These are phyloP conservation scores for Chalcis sispes DNA, from an alignment of 2,888 invertebrate species.

Conservation along the genomic window DNA sequence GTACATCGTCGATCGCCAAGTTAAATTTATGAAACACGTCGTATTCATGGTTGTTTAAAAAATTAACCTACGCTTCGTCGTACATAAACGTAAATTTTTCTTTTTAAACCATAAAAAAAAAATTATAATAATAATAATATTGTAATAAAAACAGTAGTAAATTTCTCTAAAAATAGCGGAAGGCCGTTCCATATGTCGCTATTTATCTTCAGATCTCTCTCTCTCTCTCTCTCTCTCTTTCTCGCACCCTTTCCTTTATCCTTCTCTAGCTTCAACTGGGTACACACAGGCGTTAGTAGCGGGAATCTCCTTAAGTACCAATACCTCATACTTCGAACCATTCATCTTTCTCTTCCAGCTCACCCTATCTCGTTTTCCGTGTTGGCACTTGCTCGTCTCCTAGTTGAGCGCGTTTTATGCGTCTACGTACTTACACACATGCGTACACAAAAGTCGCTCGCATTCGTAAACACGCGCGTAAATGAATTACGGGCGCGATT, in stretches of 20 bases:
- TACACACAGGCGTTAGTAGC: not conserved
- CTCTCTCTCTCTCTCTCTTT: not conserved
- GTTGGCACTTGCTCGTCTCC: not conserved
- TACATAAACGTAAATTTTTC: no score
- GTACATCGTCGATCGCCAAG: no score
- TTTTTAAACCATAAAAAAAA: no score
- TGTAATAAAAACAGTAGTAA: no score
- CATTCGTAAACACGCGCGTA: conserved; percentile 32
- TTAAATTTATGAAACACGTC: no score
- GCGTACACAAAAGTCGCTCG: not conserved
- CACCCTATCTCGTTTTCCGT: not conserved
- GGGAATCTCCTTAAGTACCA: conserved; percentile 9
- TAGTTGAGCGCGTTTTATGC: no score
- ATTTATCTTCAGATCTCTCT: not conserved
- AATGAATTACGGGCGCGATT: conserved; percentile 29
- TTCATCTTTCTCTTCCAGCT: conserved; percentile 2
- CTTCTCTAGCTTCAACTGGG: not conserved
- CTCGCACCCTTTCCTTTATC: not conserved
- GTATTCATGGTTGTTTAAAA: no score
- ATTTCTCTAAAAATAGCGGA: no score
- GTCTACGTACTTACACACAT: not conserved
- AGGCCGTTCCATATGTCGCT: conserved; percentile 15
- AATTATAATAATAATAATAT: no score
- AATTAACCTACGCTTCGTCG: no score
- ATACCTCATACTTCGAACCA: conserved; percentile 6